phyloP scores from a whole-genome alignment of 2,113 vertebrate genomes.

The Apodemus speciosus region DNA sequence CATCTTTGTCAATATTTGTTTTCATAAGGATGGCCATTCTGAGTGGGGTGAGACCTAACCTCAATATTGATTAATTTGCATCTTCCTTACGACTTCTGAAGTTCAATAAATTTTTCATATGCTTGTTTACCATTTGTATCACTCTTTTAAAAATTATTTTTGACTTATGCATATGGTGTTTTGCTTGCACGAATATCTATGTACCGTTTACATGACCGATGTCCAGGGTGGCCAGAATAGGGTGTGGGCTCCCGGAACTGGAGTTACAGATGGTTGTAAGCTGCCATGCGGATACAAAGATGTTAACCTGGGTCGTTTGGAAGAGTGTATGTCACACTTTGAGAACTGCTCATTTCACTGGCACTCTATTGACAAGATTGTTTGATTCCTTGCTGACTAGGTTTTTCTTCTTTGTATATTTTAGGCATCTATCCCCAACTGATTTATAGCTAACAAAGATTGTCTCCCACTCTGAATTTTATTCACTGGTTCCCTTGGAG shows the following conservation, averaged over 20 bases:
- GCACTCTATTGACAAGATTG: no score
- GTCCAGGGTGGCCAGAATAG: not conserved
- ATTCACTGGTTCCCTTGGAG: not conserved
- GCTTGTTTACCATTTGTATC: not conserved
- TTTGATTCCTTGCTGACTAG: not conserved
- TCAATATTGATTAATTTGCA: not conserved
- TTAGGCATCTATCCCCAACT: no score
- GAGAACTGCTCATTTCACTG: not conserved
- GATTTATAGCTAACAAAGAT: not conserved
- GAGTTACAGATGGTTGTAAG: not conserved
- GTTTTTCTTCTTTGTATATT: not conserved
- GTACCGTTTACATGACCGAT: not conserved
- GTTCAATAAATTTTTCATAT: not conserved
- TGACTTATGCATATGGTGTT: not conserved
- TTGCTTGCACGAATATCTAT: not conserved
- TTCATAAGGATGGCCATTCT: not conserved
- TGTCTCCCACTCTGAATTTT: no score
- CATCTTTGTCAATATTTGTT: not conserved
- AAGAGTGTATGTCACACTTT: no score
- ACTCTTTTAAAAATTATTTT: not conserved
- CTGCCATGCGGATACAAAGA: not conserved
- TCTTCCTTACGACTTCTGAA: not conserved
- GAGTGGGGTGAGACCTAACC: not conserved
- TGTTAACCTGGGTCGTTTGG: not conserved
- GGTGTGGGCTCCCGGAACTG: not conserved